Evolutionary conservation across 2,888 invertebrate species (phyloP).

Genomic region (Anarsia innoxiella): DNA sequence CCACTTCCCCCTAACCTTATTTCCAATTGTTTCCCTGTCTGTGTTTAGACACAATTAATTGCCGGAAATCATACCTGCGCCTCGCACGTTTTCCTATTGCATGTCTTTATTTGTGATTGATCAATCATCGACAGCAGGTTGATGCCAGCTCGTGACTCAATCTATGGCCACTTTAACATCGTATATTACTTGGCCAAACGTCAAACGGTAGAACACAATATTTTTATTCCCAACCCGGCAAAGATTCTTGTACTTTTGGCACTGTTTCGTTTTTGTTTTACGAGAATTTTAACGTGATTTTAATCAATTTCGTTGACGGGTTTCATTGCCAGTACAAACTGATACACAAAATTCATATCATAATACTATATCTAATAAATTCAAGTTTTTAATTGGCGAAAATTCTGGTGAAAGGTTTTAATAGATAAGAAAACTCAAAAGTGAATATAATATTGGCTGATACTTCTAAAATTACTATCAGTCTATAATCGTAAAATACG

Average conservation of each 20-base stretch:
- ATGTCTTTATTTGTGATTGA: slow-evolving; percentile 17
- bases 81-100: slow-evolving; percentile 9
- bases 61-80: neutral
- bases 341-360: no score
- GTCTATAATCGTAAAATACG: no score
- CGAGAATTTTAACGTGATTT: slow-evolving; percentile 20
- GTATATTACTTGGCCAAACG: slow-evolving; percentile 50
- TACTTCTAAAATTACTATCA: no score
- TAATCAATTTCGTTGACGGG: slow-evolving; percentile 7
- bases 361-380: no score
- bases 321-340: no score
- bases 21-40: no score
- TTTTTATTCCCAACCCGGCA: slow-evolving; percentile 25
- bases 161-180: slow-evolving; percentile 29
- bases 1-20: no score
- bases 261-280: slow-evolving; percentile 26
- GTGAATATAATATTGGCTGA: no score
- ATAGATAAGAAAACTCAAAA: no score
- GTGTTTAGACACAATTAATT: no score
- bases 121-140: slow-evolving; percentile 26
- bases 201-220: slow-evolving; percentile 48
- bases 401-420: no score
- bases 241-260: slow-evolving; percentile 22
- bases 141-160: slow-evolving; percentile 35
- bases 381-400: no score